Evolutionary conservation across 2,113 vertebrate species (phyloP).

Genomic region (Quiscalus mexicanus): DNA sequence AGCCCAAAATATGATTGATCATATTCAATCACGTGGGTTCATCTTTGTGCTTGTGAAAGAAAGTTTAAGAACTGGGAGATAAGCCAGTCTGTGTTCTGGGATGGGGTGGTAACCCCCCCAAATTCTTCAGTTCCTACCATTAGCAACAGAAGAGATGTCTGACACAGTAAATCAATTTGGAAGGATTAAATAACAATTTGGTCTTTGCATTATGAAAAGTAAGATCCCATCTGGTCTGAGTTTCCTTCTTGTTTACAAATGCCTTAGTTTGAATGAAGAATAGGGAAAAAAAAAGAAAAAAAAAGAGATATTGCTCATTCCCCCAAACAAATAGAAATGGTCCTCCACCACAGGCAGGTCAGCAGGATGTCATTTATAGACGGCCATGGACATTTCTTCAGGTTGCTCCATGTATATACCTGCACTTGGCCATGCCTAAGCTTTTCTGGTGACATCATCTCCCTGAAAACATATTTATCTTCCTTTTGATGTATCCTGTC

Average conservation of each 20-base stretch:
- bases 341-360: background rate
- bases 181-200: conserved; percentile 32
- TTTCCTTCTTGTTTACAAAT: conserved; percentile 44
- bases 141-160: background rate
- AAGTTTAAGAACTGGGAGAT: background rate
- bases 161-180: background rate
- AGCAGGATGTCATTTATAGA: background rate
- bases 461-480: background rate
- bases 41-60: background rate
- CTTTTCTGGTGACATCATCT: background rate
- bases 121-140: background rate
- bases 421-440: background rate
- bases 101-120: background rate
- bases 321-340: background rate
- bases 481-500: background rate
- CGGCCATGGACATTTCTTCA: background rate
- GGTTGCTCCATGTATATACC: background rate
- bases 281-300: background rate
- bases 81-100: background rate
- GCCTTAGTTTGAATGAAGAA: conserved; percentile 1
- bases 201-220: conserved; percentile 5
- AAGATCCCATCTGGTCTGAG: conserved; percentile 16
- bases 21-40: background rate
- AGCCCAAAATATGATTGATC: background rate
- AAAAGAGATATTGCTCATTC: background rate